Evolutionary conservation across 2,113 vertebrate genomes (phyloP), one percentile per base, ranked within the genome.

Genomic region (Alligator sinensis): DNA sequence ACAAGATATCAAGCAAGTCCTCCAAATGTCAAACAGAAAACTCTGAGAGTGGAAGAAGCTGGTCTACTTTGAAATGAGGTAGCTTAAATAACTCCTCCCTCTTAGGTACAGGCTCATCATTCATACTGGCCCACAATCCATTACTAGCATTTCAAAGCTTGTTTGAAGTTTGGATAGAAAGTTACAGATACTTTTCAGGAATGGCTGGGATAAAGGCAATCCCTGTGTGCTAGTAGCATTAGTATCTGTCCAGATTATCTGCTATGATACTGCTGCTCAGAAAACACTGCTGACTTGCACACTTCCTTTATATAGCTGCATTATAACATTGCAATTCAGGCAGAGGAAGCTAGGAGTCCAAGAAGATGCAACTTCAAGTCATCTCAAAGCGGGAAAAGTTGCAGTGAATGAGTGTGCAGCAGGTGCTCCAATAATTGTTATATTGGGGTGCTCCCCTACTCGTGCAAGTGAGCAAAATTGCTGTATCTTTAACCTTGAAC

Each of bases 21-120:
- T 92, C 89, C 60, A 94, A 84, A 47, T 91, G 91, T 84, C 66
- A 93, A 93, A 92, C 86, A 91, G 85, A 96, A 95, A 74, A 85
- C 92, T 96, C 92, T 86, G 57, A 86, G 24, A 61, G n/a, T 47
- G 10, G 27, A 88, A 93, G 25, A 59, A 97, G 92, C 81, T 58
- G 70, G 84, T 78, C 59, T 94, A 89, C 88, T 88, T 95, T 94
- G 90, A 95, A 92, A 91, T 58, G 70, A 6, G 92, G 75, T 91
- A 83, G 59, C 89, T 92, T 91, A 78, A 80, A 62, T 61, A 87
- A 89, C 62, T 86, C n/a, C 47, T 77, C 94, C 94, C 88, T 94
- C 75, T 70, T 80, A 90, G 25, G 90, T 78, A 88, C 57, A 6
- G 89, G 77, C 19, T 80, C 92, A 58, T 95, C 96, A 92, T 78